Base-by-base conservation (phyloP, 1,140 invertebrate species). In the Diorhabda sublineata region DNA sequence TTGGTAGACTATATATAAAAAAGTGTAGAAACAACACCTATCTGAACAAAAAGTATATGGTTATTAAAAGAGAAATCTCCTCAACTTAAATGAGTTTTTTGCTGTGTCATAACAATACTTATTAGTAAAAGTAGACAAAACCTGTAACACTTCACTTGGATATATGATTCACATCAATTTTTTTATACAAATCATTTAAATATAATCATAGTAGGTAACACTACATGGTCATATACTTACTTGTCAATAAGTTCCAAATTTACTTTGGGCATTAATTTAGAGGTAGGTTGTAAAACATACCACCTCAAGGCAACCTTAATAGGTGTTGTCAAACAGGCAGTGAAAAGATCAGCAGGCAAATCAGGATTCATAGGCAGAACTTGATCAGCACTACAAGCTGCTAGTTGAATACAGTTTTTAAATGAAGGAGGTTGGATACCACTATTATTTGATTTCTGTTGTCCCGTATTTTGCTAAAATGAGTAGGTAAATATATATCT, bases 311-410 rank as follows among this genome's bases (percentile, higher is more conserved):
- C 97, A 76, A 97, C 97, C 86, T 96, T 96, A 76, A 99, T 98
- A 45, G 98, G 98, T 11, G 97, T 98, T 26, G 97, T 99, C 67
- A 99, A 88, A 82, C 97, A 99, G 41, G 96, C 89, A 41, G 98
- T 99, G 84, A 99, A 99, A 59, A 99, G 87, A 86, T 99, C 98
- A 9, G 97, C 97, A n/a, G 98, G 98, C 72, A 99, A 84, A 82
- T 98, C 94, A 41, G 97, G 93, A 85, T 98, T 96, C 94, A 98
- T 97, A 4, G 98, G 98, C 71, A 99, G 86, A 71, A 92, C 89
- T 83, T 99, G 95, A 78, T 92, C 92, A 9, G 90, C 89, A 44
- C 91, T 88, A 82, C 98, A 99, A 26, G 98, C 97, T 42, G 93
- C 98, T 74, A 99, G 83, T 80, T 98, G 96, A 78, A 99, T 98